Evolutionary conservation across 2,888 invertebrate species (phyloP).

Genomic region (Acanthoscelides obtectus): DNA sequence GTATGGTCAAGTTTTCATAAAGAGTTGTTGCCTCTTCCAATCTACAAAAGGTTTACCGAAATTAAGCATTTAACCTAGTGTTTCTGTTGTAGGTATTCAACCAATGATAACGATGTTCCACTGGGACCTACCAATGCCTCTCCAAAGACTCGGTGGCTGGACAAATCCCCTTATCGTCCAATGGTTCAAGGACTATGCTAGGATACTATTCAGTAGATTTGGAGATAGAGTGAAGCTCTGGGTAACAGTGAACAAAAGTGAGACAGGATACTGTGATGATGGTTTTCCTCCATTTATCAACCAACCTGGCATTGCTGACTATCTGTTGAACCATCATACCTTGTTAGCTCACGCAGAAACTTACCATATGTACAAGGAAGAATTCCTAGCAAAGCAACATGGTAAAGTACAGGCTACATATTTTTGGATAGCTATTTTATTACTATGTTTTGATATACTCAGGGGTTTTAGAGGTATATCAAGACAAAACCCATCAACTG

Average conservation of each 20-base stretch:
- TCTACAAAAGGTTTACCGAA: no score
- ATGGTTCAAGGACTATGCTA: conserved; percentile 57
- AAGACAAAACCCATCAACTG: no score
- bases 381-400: conserved; percentile 53
- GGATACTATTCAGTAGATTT: conserved; percentile 53
- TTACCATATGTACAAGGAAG: conserved; percentile 59
- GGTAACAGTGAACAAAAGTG: conserved; percentile 67
- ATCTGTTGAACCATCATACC: conserved; percentile 60
- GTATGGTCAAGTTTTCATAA: no score
- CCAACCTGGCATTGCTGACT: conserved; percentile 57
- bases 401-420: conserved; percentile 45
- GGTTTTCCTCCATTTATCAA: conserved; percentile 53
- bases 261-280: conserved; percentile 51
- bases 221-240: conserved; percentile 58
- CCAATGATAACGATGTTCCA: conserved; percentile 64
- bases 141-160: conserved; percentile 60
- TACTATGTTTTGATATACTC: no score
- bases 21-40: no score
- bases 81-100: conserved; percentile 41
- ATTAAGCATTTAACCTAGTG: no score
- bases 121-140: conserved; percentile 29
- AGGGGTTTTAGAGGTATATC: no score
- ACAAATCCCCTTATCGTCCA: conserved; percentile 57
- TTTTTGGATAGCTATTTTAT: no score
- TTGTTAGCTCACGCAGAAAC: conserved; percentile 65